Base-by-base conservation (phyloP, 2,888 invertebrate species). In the Pteria penguin region DNA sequence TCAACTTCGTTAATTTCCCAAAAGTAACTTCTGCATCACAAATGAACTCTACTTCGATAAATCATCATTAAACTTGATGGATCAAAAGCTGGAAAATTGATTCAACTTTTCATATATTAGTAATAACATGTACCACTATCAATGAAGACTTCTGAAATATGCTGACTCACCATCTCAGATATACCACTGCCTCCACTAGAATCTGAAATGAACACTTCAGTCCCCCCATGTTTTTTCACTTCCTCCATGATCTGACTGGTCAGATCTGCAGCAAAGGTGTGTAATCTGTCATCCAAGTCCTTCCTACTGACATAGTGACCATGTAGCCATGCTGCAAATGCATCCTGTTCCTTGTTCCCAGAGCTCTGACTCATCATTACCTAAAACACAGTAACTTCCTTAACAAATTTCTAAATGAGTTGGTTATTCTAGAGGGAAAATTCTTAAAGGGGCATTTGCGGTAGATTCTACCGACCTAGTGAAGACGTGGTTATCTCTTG, bases 251-350 rank as follows among this genome's bases (percentile, higher is more conserved):
- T 80, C 32, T 80, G 79, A 11, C 79, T 78, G 22, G 84, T 87
- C 24, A 89, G 79, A 24, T 87, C 85, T 2, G 78, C 72, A 2
- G 86, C 79, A 31, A 90, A 74, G 22, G 77, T 68, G 8, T 73
- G 62, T 75, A 90, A 66, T 33, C 85, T 78, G 4, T 66, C 65
- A 22, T 87, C 84, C 45, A 88, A 61, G 24, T 86, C 88, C 11
- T 84, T 82, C 24, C 80, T 77, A 57, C 82, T 86, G 32, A 86
- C 83, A 76, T 82, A 88, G 72, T 87, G 80, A 45, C 77, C 76
- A 52, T 85, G 80, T 54, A 87, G 79, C 89, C 86, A 86, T 31
- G 75, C 71, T 29, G 79, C 76, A 76, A 88, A 85, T 36, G 80
- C 54, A 60, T 82, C 79, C 36, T 82, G 76, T 18, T 75, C 65